A percentile compares a stretch with the other conserved stretches of the same genome.
Evolutionary conservation across 2,797 vertebrate genomes (phyloP).

Genomic region (Eutrigla gurnardus): DNA sequence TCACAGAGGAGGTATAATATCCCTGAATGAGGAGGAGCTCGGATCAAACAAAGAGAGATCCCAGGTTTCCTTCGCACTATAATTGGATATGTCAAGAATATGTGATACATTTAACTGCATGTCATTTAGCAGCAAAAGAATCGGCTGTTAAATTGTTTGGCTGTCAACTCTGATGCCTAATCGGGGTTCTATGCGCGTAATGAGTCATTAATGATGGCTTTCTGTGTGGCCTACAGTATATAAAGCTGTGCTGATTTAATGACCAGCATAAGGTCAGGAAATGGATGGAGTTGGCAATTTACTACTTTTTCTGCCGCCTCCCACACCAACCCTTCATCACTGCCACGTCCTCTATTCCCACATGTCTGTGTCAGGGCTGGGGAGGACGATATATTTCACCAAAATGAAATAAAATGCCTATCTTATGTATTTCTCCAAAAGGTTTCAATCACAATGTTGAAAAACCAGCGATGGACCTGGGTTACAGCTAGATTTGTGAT

Average conservation of each 20-base stretch:
- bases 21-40: slow-evolving; percentile 16
- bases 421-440: too few relatives aligned
- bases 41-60: slow-evolving; percentile 19
- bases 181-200: slow-evolving; percentile 21
- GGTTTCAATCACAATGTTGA: too few relatives aligned
- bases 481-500: too few relatives aligned
- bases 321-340: slow-evolving; percentile 19
- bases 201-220: slow-evolving; percentile 38
- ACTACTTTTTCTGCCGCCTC: not conserved
- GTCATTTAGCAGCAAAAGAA: slow-evolving; percentile 31
- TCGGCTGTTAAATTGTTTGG: slow-evolving; percentile 21
- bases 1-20: slow-evolving; percentile 37
- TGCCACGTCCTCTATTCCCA: slow-evolving; percentile 27
- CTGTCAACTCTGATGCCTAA: slow-evolving; percentile 37
- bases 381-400: too few relatives aligned
- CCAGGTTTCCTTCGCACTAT: slow-evolving; percentile 37
- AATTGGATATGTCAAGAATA: slow-evolving; percentile 59
- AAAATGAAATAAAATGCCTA: too few relatives aligned
- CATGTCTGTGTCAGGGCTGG: slow-evolving; percentile 15
- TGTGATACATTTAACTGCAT: slow-evolving; percentile 40
- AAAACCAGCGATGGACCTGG: too few relatives aligned
- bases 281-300: slow-evolving; percentile 9
- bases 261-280: slow-evolving; percentile 24
- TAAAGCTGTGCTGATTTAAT: slow-evolving; percentile 27
- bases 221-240: slow-evolving; percentile 27